Percentiles rank a stretch among this genome's conserved stretches.
Evolutionary conservation across 2,113 vertebrate species (phyloP).

Genomic region (Saguinus midas): DNA sequence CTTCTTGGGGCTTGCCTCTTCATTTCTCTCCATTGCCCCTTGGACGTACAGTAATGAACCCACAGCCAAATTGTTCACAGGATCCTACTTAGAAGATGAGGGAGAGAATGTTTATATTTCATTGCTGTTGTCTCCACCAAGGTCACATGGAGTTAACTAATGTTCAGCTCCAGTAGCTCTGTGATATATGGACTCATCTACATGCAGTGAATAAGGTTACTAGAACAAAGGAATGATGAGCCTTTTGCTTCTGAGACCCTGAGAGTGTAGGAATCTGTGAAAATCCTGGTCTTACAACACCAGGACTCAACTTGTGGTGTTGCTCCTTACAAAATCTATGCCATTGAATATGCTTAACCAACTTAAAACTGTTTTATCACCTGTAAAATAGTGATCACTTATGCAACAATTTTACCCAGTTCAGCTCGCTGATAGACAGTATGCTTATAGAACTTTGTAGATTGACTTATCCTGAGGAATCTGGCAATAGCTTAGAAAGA

Average conservation of each 20-base stretch:
- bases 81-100: neutral
- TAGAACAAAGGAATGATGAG: neutral
- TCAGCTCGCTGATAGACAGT: neutral
- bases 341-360: neutral
- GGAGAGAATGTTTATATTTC: neutral
- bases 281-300: neutral
- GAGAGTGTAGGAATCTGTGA: neutral
- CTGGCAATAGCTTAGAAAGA: neutral
- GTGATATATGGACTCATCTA: neutral
- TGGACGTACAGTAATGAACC: neutral
- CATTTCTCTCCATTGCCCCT: neutral
- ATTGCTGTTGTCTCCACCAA: neutral
- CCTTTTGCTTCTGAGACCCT: neutral
- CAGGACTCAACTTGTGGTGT: neutral
- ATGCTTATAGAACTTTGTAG: neutral
- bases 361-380: neutral
- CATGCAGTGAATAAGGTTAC: neutral
- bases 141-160: neutral
- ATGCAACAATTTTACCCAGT: neutral
- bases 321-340: rapidly evolving
- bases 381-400: neutral
- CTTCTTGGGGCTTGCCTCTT: neutral
- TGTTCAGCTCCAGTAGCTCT: neutral
- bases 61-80: neutral
- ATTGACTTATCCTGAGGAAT: neutral